Evolutionary conservation across 2,888 invertebrate genomes (phyloP).

Genomic region (Pasiphila rectangulata): DNA sequence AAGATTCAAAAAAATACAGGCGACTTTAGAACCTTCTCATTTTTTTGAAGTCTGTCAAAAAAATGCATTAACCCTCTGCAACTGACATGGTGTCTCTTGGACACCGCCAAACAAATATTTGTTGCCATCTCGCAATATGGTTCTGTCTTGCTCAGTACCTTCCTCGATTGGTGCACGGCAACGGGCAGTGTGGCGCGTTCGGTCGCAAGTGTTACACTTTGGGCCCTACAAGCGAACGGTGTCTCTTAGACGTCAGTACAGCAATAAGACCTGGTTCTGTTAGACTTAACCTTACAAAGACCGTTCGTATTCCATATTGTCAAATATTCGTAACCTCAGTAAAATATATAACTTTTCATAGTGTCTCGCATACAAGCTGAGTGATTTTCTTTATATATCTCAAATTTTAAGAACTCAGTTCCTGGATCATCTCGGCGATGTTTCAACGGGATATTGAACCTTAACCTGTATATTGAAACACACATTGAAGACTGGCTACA

Average conservation of each 20-base stretch:
- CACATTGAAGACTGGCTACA: too few relatives aligned
- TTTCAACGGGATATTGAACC: too few relatives aligned
- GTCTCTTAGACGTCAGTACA: neutral
- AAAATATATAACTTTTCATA: neutral
- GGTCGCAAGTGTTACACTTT: neutral
- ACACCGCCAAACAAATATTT: too few relatives aligned
- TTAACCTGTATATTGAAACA: too few relatives aligned
- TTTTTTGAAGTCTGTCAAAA: too few relatives aligned
- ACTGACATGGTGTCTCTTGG: too few relatives aligned
- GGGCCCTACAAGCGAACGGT: neutral
- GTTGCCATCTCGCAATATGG: too few relatives aligned
- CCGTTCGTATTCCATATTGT: neutral
- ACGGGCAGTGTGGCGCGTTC: neutral
- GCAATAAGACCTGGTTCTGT: neutral
- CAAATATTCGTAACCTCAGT: neutral
- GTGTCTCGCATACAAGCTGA: neutral
- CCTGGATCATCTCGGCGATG: neutral
- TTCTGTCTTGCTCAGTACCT: too few relatives aligned
- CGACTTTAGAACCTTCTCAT: too few relatives aligned
- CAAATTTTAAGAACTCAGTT: neutral
- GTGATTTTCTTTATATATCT: neutral
- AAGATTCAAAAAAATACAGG: too few relatives aligned
- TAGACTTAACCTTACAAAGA: neutral
- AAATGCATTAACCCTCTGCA: too few relatives aligned
- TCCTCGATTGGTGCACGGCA: too few relatives aligned